These are phyloP conservation scores for Smithornis capensis DNA, from an alignment of 2,113 vertebrate species.

Conservation along the genomic window DNA sequence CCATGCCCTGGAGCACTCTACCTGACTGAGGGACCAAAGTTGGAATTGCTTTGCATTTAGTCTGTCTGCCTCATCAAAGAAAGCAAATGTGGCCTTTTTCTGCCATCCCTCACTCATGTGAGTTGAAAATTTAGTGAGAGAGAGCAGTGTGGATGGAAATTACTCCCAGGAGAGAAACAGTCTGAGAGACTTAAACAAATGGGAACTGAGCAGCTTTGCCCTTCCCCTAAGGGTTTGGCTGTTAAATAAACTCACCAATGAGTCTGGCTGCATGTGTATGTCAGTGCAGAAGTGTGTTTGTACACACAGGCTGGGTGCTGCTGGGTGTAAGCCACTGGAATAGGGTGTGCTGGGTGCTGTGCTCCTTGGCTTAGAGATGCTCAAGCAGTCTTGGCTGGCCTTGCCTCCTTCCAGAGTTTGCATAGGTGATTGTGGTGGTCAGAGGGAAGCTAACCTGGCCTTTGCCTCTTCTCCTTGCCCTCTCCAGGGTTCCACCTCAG, in stretches of 20 bases:
- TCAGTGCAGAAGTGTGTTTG: background rate
- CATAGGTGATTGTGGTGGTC: background rate
- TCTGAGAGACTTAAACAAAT: conserved; percentile 55
- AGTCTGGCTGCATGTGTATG: background rate
- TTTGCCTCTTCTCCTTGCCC: background rate
- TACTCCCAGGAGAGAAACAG: conserved; percentile 31
- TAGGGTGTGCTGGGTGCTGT: background rate
- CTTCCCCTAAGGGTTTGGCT: conserved; percentile 21
- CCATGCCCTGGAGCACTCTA: background rate
- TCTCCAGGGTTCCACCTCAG: conserved; percentile 94
- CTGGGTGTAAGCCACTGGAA: background rate
- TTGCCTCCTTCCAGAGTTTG: background rate
- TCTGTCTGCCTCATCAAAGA: conserved; percentile 8
- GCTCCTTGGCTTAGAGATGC: rapidly evolving
- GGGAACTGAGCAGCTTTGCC: background rate
- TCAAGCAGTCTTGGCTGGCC: background rate
- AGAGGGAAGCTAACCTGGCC: background rate
- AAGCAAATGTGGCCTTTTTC: conserved; percentile 5
- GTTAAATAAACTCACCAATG: conserved; percentile 9
- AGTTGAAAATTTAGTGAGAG: conserved; percentile 1
- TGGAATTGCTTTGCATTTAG: background rate
- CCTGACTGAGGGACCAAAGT: background rate
- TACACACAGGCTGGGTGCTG: background rate
- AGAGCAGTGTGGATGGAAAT: conserved; percentile 37
- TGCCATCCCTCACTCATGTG: background rate